These are phyloP conservation scores for Coptodon bakossiorum DNA, from an alignment of 2,113 vertebrate genomes.

Conservation along the genomic window DNA sequence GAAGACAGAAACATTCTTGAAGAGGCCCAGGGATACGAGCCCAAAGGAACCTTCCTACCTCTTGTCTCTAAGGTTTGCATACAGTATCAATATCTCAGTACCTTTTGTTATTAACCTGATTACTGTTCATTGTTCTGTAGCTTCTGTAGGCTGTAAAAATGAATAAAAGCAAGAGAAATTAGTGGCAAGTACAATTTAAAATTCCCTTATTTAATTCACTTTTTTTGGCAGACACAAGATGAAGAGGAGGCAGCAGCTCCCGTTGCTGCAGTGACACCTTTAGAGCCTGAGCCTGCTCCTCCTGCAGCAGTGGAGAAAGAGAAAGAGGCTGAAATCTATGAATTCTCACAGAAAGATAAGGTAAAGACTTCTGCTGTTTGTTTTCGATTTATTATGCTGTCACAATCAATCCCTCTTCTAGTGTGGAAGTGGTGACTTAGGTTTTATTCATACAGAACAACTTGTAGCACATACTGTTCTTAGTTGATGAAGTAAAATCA, in stretches of 20 bases:
- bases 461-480: neutral
- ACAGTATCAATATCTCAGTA: neutral
- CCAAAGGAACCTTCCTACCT: slow-evolving; percentile 60
- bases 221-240: slow-evolving; percentile 16
- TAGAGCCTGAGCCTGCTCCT: slow-evolving; percentile 20
- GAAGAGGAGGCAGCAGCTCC: slow-evolving; percentile 31
- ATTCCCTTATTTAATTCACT: neutral
- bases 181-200: neutral
- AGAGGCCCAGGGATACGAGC: slow-evolving; percentile 85
- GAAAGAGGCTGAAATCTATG: slow-evolving; percentile 7
- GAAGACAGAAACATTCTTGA: slow-evolving; percentile 94
- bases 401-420: neutral
- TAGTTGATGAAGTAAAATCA: neutral
- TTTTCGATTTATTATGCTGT: neutral
- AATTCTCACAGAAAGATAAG: slow-evolving; percentile 41
- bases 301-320: neutral
- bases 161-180: neutral
- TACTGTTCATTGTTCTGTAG: neutral
- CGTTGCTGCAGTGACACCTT: neutral
- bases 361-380: neutral
- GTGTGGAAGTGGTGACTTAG: neutral
- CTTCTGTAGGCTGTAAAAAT: neutral
- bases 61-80: slow-evolving; percentile 63
- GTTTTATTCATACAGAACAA: neutral
- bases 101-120: neutral